phyloP scores from a whole-genome alignment of 2,797 vertebrate genomes.

The Phoebastria nigripes region DNA sequence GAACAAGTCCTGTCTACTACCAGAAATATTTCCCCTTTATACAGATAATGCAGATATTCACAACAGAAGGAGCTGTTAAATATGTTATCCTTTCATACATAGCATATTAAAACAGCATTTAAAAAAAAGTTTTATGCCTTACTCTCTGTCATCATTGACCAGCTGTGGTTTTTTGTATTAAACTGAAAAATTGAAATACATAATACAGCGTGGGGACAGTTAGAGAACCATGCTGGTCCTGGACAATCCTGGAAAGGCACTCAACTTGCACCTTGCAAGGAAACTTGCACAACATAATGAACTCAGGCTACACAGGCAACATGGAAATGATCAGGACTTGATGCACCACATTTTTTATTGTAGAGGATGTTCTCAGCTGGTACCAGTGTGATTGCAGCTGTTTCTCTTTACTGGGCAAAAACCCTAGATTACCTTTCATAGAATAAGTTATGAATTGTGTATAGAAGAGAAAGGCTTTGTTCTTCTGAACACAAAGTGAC shows the following conservation, averaged over 20 bases:
- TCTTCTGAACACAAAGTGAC: not conserved
- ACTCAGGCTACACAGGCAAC: not conserved
- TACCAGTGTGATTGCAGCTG: not conserved
- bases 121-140: not conserved
- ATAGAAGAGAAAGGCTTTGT: not conserved
- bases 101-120: not conserved
- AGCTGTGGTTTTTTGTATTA: not conserved
- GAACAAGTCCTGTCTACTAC: not conserved
- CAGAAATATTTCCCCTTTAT: not conserved
- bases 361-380: not conserved
- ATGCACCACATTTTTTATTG: not conserved
- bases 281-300: not conserved
- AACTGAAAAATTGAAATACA: not conserved
- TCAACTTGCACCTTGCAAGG: not conserved
- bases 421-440: not conserved
- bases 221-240: not conserved
- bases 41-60: not conserved
- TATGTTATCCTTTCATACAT: not conserved
- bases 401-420: not conserved
- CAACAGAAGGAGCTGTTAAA: not conserved
- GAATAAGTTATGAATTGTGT: fast-evolving
- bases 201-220: not conserved
- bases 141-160: not conserved
- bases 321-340: not conserved
- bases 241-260: not conserved